These are phyloP conservation scores for Philhelius pedissequus DNA, from an alignment of 2,888 invertebrate genomes.

Conservation along the genomic window DNA sequence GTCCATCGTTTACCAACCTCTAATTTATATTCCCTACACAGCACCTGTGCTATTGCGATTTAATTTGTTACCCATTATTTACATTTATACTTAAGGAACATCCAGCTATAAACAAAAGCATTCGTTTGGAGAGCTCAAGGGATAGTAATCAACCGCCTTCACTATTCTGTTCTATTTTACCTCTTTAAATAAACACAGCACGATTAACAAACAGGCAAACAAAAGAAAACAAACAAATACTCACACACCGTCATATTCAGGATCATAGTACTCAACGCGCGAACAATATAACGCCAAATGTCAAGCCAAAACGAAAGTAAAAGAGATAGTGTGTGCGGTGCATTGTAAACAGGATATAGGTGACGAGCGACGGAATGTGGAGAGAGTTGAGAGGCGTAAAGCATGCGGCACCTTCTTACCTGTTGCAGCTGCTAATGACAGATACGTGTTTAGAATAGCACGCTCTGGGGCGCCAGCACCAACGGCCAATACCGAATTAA, in stretches of 20 bases:
- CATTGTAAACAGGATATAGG: not conserved
- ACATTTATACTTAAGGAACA: slow-evolving; percentile 73
- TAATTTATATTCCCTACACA: slow-evolving; percentile 66
- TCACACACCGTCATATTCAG: not conserved
- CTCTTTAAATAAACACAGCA: slow-evolving; percentile 43
- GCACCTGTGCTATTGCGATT: slow-evolving; percentile 71
- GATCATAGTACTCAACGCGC: slow-evolving; percentile 11
- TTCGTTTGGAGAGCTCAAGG: not conserved
- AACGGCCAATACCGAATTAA: slow-evolving; percentile 90
- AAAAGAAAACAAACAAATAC: slow-evolving; percentile 29
- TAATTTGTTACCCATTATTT: slow-evolving; percentile 77
- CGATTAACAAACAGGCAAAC: slow-evolving; percentile 47
- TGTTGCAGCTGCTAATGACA: slow-evolving; percentile 88
- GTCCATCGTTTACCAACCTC: slow-evolving; percentile 43
- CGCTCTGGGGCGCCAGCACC: slow-evolving; percentile 87
- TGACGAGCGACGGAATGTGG: not conserved
- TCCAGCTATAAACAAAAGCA: slow-evolving; percentile 22
- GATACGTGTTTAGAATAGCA: slow-evolving; percentile 95
- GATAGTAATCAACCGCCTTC: not conserved
- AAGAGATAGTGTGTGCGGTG: not conserved
- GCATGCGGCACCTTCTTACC: slow-evolving; percentile 77
- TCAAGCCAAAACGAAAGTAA: not conserved
- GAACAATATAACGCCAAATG: slow-evolving; percentile 18
- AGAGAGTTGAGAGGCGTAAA: not conserved
- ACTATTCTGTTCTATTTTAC: not conserved